Evolutionary conservation across 2,797 vertebrate species (phyloP).

Genomic region (Podargus strigoides): DNA sequence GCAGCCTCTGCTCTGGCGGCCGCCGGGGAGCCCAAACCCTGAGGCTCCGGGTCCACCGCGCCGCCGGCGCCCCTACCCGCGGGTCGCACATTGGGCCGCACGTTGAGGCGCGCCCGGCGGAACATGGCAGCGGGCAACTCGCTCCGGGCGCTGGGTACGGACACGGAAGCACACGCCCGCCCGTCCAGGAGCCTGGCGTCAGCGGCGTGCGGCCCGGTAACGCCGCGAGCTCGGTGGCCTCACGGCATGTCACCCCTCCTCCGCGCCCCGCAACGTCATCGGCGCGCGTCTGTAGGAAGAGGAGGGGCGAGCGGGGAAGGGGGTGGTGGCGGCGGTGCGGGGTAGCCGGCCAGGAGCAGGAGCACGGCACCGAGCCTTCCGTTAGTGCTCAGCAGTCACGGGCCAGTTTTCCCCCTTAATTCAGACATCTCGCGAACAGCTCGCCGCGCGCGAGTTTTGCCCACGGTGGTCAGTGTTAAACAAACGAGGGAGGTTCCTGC

Average conservation of each 20-base stretch:
- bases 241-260: background rate
- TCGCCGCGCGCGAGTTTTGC: background rate
- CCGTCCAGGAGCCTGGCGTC: too few relatives aligned
- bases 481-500: too few relatives aligned
- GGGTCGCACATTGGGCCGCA: background rate
- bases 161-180: too few relatives aligned
- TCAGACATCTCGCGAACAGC: too few relatives aligned
- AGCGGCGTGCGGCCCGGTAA: background rate
- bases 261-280: accelerated
- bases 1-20: background rate
- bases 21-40: background rate
- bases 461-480: too few relatives aligned
- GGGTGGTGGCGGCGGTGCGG: too few relatives aligned
- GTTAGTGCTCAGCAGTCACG: too few relatives aligned
- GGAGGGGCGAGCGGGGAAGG: background rate
- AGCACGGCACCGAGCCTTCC: too few relatives aligned
- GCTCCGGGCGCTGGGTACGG: too few relatives aligned
- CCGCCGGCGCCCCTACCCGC: background rate
- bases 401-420: background rate
- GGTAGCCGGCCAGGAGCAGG: too few relatives aligned
- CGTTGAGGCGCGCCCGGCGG: background rate
- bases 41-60: background rate
- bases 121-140: background rate
- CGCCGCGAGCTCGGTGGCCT: accelerated
- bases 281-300: background rate